Evolutionary conservation across 2,797 vertebrate genomes (phyloP).

Genomic region (Sciurus carolinensis): DNA sequence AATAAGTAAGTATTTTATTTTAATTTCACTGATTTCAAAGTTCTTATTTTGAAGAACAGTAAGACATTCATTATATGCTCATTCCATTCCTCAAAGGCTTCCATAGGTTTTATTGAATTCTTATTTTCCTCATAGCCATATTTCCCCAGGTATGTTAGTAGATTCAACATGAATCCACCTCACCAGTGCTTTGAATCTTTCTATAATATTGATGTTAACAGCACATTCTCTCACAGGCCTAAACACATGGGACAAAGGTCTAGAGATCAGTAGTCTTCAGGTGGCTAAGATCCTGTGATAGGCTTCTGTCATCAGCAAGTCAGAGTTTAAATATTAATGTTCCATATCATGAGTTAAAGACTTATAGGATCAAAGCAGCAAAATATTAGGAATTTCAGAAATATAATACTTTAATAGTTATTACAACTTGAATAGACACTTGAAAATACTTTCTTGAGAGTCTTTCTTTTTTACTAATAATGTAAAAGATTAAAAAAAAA

Average conservation of each 20-base stretch:
- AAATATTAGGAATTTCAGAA: conserved; percentile 88
- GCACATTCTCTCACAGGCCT: conserved; percentile 85
- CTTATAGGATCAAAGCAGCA: conserved; percentile 89
- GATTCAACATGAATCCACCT: conserved; percentile 86
- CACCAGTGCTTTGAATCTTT: conserved; percentile 87
- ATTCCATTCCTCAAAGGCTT: conserved; percentile 86
- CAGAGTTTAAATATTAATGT: conserved; percentile 87
- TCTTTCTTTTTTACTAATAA: conserved; percentile 88
- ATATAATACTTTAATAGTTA: conserved; percentile 85
- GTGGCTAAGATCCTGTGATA: conserved; percentile 90
- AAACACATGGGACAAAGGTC: conserved; percentile 88
- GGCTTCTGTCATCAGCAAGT: conserved; percentile 89
- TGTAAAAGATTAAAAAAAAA: conserved; percentile 87
- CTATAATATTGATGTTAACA: conserved; percentile 83
- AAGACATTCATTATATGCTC: conserved; percentile 86
- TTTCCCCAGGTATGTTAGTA: conserved; percentile 35
- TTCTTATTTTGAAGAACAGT: conserved; percentile 78
- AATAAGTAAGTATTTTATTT: conserved; percentile 34
- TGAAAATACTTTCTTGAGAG: conserved; percentile 73
- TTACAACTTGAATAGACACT: conserved; percentile 89
- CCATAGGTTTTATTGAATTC: conserved; percentile 84
- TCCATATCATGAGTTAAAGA: conserved; percentile 88
- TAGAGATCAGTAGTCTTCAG: conserved; percentile 86
- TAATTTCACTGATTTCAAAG: conserved; percentile 10
- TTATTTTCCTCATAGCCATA: background rate